Conservation (phyloP, 1,140 invertebrate genomes). For the Aphaenogaster ashmeadi region DNA sequence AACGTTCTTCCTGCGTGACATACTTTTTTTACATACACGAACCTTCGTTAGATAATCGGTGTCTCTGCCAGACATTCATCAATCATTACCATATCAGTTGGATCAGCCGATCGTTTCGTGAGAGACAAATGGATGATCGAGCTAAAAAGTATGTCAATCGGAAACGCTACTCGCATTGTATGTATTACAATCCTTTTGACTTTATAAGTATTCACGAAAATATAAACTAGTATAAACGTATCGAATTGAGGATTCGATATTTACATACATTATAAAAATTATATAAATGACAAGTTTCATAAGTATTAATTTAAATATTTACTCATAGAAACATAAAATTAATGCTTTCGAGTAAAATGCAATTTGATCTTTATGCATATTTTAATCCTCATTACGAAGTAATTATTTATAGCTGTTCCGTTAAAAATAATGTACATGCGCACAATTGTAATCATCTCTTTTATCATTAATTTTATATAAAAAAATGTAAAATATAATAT, state of each 20-base stretch:
- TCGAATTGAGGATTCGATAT: not conserved
- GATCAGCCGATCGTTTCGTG: conserved; percentile 35
- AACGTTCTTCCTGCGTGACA: conserved; percentile 53
- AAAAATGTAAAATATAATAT: conserved; percentile 24
- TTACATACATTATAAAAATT: not conserved
- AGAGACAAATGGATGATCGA: conserved; percentile 56
- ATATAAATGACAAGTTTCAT: not conserved
- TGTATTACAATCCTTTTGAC: not conserved
- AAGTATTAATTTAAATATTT: not conserved
- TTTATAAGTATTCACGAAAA: conserved; percentile 1
- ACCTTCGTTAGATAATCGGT: conserved; percentile 68
- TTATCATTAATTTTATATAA: not conserved
- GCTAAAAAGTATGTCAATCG: conserved; percentile 56
- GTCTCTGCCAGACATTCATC: conserved; percentile 71
- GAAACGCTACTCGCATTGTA: not conserved
- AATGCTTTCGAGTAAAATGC: not conserved
- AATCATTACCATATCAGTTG: conserved; percentile 72
- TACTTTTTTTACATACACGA: conserved; percentile 53
- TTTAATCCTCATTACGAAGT: not conserved
- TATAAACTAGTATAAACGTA: not conserved
- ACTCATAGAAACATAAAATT: not conserved
- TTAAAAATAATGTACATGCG: not conserved
- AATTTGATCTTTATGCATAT: not conserved
- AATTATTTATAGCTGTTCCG: not conserved
- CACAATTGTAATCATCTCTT: conserved; percentile 8